Conservation (phyloP, 2,797 vertebrate genomes). For the Mormyrus proboscirostris region DNA sequence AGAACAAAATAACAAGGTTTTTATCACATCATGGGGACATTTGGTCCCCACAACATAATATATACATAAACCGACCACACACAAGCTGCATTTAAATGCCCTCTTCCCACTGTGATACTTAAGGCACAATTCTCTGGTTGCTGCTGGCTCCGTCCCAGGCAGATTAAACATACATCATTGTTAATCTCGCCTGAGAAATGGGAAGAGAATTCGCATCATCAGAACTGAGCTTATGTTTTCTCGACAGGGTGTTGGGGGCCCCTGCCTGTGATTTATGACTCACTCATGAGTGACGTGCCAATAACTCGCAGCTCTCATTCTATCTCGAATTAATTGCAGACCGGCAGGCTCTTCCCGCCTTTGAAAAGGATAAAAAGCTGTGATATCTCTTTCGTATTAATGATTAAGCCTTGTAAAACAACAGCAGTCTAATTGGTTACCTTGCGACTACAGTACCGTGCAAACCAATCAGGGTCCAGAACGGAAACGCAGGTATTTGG, state of each 20-base stretch:
- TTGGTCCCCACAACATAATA: background rate
- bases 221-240: constrained; percentile 65
- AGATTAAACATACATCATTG: constrained; percentile 42
- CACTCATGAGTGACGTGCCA: constrained; percentile 45
- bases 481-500: background rate
- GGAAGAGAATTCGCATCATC: constrained; percentile 58
- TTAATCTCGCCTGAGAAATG: constrained; percentile 59
- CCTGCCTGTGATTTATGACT: constrained; percentile 41
- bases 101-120: constrained; percentile 18
- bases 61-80: background rate
- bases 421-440: constrained; percentile 18
- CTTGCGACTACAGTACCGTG: background rate
- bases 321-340: constrained; percentile 60
- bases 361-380: constrained; percentile 49
- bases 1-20: background rate
- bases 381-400: constrained; percentile 38
- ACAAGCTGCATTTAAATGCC: constrained; percentile 19
- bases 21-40: background rate
- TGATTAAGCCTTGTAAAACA: constrained; percentile 53
- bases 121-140: constrained; percentile 29
- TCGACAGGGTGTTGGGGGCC: constrained; percentile 55
- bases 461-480: background rate
- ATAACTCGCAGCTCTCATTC: constrained; percentile 53
- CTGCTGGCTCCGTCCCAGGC: constrained; percentile 39
- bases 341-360: constrained; percentile 44